Conservation (phyloP, 2,797 vertebrate species). For the Psittacula echo region DNA sequence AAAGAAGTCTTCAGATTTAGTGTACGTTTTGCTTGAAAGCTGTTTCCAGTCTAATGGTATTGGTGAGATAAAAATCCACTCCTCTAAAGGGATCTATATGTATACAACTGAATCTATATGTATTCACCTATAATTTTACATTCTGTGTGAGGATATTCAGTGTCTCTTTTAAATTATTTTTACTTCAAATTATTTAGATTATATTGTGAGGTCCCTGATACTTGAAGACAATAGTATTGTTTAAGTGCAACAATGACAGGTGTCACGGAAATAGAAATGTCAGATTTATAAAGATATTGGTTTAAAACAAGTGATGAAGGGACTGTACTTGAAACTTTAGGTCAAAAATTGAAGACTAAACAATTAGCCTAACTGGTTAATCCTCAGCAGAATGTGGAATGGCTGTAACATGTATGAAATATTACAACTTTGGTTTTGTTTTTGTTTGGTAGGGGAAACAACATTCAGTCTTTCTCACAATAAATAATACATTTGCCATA, state of each 20-base stretch:
- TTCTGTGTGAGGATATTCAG: not conserved
- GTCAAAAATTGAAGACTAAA: not conserved
- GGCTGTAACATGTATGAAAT: not conserved
- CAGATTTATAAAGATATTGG: not conserved
- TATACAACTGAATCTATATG: not conserved
- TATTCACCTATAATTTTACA: not conserved
- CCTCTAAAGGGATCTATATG: not conserved
- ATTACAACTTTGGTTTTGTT: not conserved
- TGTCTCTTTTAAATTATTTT: not conserved
- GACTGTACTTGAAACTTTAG: not conserved
- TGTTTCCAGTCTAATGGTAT: not conserved
- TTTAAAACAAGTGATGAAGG: not conserved
- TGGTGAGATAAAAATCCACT: not conserved
- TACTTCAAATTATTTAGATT: not conserved
- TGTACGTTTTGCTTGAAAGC: not conserved
- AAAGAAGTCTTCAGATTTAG: not conserved
- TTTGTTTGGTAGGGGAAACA: not conserved
- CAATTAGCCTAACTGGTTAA: not conserved
- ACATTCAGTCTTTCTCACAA: not conserved
- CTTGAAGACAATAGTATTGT: not conserved
- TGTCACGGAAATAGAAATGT: not conserved
- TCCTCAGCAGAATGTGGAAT: not conserved
- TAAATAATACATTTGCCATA: not conserved
- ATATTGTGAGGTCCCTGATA: not conserved
- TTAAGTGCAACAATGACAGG: not conserved